These are phyloP conservation scores for Sprattus sprattus DNA, from an alignment of 2,113 vertebrate genomes.

Conservation along the genomic window DNA sequence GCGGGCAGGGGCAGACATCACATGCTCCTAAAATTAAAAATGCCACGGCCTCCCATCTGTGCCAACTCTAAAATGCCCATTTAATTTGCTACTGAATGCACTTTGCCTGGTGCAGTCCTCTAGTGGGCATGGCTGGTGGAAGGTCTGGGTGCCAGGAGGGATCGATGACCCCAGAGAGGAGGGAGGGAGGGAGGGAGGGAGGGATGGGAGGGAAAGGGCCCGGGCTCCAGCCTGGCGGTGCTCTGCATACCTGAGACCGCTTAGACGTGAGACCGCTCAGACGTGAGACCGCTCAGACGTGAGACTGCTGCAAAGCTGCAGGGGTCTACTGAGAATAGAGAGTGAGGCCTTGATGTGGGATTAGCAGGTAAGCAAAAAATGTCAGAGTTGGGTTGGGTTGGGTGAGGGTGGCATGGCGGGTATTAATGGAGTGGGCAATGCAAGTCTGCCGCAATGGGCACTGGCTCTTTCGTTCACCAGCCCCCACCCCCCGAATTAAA, in stretches of 20 bases:
- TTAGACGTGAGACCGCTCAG: background rate
- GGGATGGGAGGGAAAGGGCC: background rate
- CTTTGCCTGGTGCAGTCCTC: background rate
- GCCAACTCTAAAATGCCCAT: background rate
- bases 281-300: background rate
- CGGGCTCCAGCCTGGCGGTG: background rate
- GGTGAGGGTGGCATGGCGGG: background rate
- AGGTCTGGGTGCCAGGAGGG: background rate
- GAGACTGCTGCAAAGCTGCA: background rate
- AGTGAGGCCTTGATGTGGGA: conserved; percentile 43
- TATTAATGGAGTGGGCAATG: background rate
- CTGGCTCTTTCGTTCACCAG: background rate
- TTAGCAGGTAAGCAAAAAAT: conserved; percentile 12
- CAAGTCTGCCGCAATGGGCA: background rate
- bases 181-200: background rate
- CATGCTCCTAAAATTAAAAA: background rate
- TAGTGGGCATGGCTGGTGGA: background rate
- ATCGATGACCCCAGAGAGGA: background rate
- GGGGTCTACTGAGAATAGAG: conserved; percentile 17
- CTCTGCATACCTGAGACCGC: background rate
- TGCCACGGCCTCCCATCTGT: background rate
- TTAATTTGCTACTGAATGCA: background rate
- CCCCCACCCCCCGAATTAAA: conserved; percentile 5
- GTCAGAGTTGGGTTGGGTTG: background rate
- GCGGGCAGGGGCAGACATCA: background rate